Percentiles rank a stretch among this genome's conserved stretches.
Conservation (phyloP, 2,888 invertebrate species). For the Phyto melanocephala region DNA sequence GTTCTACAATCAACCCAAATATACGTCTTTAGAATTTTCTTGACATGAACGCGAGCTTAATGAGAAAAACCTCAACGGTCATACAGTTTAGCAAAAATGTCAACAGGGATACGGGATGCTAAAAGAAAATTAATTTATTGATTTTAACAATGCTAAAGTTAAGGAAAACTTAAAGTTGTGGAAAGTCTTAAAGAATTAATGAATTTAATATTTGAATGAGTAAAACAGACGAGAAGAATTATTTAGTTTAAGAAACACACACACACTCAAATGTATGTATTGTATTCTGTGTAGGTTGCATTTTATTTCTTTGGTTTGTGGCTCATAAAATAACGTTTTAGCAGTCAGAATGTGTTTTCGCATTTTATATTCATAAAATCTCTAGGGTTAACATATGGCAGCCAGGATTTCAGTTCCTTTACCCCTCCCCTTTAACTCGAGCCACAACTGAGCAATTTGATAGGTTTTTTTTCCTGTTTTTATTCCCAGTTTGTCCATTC, state of each 20-base stretch:
- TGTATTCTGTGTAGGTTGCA: slow-evolving; percentile 24
- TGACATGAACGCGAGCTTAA: not conserved
- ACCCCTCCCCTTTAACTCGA: not conserved
- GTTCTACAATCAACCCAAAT: slow-evolving; percentile 22
- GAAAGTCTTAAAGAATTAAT: not conserved
- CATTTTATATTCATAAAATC: slow-evolving; percentile 39
- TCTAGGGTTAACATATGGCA: slow-evolving; percentile 55
- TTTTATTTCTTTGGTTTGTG: not conserved
- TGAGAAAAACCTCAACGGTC: not conserved
- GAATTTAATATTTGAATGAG: not conserved
- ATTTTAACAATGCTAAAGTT: not conserved
- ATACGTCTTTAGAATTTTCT: not conserved
- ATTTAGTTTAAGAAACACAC: slow-evolving; percentile 15
- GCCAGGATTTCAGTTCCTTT: slow-evolving; percentile 19
- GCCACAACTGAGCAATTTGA: slow-evolving; percentile 40
- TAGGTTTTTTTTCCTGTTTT: slow-evolving; percentile 15
- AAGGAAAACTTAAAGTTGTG: too few species aligned
- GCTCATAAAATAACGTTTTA: slow-evolving; percentile 52
- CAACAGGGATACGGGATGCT: not conserved
- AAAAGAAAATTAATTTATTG: slow-evolving; percentile 23
- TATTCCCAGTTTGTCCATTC: slow-evolving; percentile 35
- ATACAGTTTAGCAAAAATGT: not conserved
- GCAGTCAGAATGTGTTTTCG: not conserved
- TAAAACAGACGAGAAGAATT: not conserved
- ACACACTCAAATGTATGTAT: too few species aligned